Percentiles rank a stretch among this genome's conserved stretches.
Evolutionary conservation across 2,113 vertebrate species (phyloP).

Genomic region (Mellivora capensis): DNA sequence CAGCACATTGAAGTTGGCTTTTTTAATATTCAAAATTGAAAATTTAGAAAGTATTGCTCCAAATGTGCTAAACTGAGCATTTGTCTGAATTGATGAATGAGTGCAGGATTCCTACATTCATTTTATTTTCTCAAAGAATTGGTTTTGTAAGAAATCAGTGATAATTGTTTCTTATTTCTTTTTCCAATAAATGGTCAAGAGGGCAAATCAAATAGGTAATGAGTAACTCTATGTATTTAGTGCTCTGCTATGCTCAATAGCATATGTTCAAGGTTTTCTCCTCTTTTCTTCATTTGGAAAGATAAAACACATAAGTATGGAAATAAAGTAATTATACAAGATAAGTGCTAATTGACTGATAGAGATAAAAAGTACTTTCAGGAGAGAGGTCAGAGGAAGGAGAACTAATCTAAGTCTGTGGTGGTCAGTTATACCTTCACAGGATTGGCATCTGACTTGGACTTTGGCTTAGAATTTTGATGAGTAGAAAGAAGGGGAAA

Average conservation of each 20-base stretch:
- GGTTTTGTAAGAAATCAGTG: not conserved
- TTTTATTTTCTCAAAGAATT: not conserved
- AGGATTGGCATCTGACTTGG: not conserved
- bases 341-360: not conserved
- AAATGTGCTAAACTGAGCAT: not conserved
- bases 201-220: not conserved
- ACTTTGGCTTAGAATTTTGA: not conserved
- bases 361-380: not conserved
- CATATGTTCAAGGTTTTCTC: not conserved
- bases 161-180: not conserved
- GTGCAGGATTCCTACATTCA: not conserved
- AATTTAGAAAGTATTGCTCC: not conserved
- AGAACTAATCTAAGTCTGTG: not conserved
- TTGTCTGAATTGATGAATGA: not conserved
- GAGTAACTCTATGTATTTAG: too few relatives aligned
- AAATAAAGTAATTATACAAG: not conserved
- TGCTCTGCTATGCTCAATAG: not conserved
- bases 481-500: not conserved
- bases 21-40: conserved; percentile 3
- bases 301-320: not conserved
- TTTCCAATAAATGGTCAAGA: not conserved
- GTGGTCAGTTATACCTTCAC: not conserved
- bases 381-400: not conserved
- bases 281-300: not conserved
- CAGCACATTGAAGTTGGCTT: not conserved